These are phyloP conservation scores for Pilophorus perplexus DNA, from an alignment of 2,888 invertebrate species.

Conservation along the genomic window DNA sequence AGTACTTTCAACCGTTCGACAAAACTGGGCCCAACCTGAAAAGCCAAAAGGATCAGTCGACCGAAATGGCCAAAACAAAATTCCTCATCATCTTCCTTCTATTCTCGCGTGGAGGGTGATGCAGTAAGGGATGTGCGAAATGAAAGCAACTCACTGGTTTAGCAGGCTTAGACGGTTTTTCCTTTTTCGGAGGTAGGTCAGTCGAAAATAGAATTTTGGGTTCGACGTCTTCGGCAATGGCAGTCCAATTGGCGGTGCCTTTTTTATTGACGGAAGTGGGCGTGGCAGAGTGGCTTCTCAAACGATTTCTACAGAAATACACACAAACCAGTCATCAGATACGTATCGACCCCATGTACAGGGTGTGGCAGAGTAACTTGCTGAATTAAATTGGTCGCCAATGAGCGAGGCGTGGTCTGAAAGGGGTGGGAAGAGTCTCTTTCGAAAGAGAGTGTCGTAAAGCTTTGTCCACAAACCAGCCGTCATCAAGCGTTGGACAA, in stretches of 20 bases:
- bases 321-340: background rate
- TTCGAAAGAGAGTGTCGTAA: too few relatives aligned
- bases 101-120: background rate
- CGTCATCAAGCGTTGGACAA: too few relatives aligned
- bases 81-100: background rate
- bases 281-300: conserved; percentile 19
- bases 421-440: too few relatives aligned
- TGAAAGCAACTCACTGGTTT: background rate
- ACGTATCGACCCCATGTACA: too few relatives aligned
- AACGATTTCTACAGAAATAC: conserved; percentile 7
- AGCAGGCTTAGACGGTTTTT: background rate
- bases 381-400: too few relatives aligned
- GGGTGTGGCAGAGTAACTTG: too few relatives aligned
- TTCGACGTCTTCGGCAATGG: conserved; percentile 25
- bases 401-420: too few relatives aligned
- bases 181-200: conserved; percentile 10
- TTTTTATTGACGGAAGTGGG: background rate
- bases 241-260: background rate
- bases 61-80: background rate
- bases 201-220: conserved; percentile 21
- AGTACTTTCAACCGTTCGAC: conserved; percentile 6
- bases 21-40: conserved; percentile 20
- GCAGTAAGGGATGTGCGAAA: background rate
- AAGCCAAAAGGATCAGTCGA: too few relatives aligned
- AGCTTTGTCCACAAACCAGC: too few relatives aligned